These are phyloP conservation scores for Metaphire vulgaris DNA, from an alignment of 1,140 invertebrate species.

Conservation along the genomic window DNA sequence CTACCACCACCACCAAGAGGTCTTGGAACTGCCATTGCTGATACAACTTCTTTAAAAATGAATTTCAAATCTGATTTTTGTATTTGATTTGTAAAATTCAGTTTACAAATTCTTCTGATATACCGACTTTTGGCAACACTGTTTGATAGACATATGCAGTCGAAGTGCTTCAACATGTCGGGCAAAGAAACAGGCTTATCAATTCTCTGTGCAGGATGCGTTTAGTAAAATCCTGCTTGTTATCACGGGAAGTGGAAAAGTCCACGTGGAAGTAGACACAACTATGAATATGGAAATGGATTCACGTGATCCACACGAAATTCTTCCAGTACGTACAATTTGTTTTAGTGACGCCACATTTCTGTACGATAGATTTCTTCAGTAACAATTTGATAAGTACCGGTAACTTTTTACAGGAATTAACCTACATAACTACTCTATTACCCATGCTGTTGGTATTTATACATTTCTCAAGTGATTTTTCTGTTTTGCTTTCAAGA, in stretches of 20 bases:
- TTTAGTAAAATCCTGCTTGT: not conserved
- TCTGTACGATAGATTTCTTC: not conserved
- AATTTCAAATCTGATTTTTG: too few relatives aligned
- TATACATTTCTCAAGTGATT: not conserved
- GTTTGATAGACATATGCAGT: not conserved
- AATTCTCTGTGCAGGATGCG: not conserved
- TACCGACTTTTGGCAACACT: too few relatives aligned
- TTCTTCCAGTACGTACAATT: not conserved
- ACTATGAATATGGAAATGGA: not conserved
- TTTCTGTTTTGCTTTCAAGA: not conserved
- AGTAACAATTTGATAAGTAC: not conserved
- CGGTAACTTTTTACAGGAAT: not conserved
- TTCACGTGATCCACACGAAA: not conserved
- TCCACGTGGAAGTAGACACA: not conserved
- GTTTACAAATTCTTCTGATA: too few relatives aligned
- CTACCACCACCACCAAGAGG: too few relatives aligned
- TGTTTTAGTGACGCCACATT: not conserved
- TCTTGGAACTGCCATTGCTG: too few relatives aligned
- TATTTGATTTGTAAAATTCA: too few relatives aligned
- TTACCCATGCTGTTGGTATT: not conserved
- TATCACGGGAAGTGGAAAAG: not conserved
- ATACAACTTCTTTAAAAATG: too few relatives aligned
- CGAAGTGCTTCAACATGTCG: not conserved
- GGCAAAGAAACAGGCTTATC: not conserved
- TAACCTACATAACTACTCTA: not conserved